Conservation (phyloP, 2,113 vertebrate genomes). For the Peucedramus taeniatus region DNA sequence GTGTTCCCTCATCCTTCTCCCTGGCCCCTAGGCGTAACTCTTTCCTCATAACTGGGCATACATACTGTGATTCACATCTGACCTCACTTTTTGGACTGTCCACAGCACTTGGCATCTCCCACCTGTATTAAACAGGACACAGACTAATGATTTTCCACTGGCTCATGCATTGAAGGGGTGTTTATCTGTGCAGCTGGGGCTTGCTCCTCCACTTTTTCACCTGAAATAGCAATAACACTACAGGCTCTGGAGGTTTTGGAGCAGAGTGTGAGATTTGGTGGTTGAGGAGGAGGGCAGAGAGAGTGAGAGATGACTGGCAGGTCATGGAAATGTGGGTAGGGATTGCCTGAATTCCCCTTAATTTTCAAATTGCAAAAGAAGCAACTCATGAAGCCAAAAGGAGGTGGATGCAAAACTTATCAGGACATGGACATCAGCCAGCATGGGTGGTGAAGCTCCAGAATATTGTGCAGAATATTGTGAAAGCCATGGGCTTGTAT, state of each 20-base stretch:
- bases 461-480: background rate
- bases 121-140: background rate
- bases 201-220: background rate
- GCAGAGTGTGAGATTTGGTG: background rate
- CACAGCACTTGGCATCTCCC: background rate
- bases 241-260: background rate
- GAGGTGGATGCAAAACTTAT: background rate
- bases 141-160: background rate
- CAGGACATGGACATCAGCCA: background rate
- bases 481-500: background rate
- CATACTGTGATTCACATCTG: background rate
- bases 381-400: background rate
- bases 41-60: background rate
- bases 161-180: background rate
- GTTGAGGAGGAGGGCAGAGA: background rate
- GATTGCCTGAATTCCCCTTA: background rate
- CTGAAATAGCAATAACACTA: background rate
- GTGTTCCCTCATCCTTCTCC: background rate
- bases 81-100: background rate
- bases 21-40: background rate
- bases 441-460: background rate
- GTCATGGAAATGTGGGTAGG: background rate
- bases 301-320: background rate
- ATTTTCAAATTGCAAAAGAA: background rate
- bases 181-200: background rate